These are phyloP conservation scores for Paradoxurus hermaphroditus DNA, from an alignment of 2,113 vertebrate genomes.

Conservation along the genomic window DNA sequence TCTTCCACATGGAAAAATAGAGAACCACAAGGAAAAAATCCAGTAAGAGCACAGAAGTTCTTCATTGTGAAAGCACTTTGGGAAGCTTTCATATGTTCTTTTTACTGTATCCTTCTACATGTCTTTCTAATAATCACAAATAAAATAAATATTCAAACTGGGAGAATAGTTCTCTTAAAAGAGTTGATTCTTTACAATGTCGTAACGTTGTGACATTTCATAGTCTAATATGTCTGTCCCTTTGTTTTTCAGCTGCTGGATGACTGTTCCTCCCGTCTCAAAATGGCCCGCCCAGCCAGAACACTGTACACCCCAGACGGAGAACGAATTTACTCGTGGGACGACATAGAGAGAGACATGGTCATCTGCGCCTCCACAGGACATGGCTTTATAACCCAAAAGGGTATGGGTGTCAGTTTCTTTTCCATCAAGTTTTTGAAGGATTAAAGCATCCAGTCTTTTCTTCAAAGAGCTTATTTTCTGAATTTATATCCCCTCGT, in stretches of 20 bases:
- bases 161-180: not conserved
- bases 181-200: not conserved
- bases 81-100: not conserved
- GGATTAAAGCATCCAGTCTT: not conserved
- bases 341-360: slow-evolving; percentile 59
- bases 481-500: not conserved
- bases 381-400: slow-evolving; percentile 54
- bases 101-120: not conserved
- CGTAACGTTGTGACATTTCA: not conserved
- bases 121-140: not conserved
- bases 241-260: slow-evolving; percentile 64
- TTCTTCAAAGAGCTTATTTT: not conserved
- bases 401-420: slow-evolving; percentile 63
- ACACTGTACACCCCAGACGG: slow-evolving; percentile 25
- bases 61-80: not conserved
- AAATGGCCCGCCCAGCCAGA: slow-evolving; percentile 62
- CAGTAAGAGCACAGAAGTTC: not conserved
- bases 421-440: not conserved
- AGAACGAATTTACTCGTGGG: slow-evolving; percentile 49
- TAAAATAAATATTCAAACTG: not conserved
- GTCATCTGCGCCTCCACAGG: slow-evolving; percentile 72
- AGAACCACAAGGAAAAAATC: not conserved
- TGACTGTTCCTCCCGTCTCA: slow-evolving; percentile 56
- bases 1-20: not conserved
- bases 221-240: not conserved